Evolutionary conservation across 2,888 invertebrate genomes (phyloP).

Genomic region (Andrena praecox): DNA sequence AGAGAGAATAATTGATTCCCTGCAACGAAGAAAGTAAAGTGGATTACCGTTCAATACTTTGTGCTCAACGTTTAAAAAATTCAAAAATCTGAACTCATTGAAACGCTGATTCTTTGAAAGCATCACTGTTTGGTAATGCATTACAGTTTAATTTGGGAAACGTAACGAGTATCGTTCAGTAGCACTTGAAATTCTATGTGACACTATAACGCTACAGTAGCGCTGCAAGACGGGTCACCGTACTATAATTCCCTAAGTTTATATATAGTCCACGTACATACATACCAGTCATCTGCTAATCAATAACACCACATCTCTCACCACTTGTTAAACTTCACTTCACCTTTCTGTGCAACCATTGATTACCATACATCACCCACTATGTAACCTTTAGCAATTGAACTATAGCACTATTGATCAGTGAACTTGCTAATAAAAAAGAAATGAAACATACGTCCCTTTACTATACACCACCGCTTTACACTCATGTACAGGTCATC

Average conservation of each 20-base stretch:
- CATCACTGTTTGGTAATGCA: too few species aligned
- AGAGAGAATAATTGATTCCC: neutral
- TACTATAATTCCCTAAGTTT: neutral
- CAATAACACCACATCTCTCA: neutral
- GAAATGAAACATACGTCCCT: neutral
- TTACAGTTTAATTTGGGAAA: too few species aligned
- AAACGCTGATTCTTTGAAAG: too few species aligned
- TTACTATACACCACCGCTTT: neutral
- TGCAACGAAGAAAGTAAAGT: neutral
- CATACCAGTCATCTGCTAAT: neutral
- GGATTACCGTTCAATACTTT: neutral
- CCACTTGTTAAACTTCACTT: neutral
- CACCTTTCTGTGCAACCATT: neutral
- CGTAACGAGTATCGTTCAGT: too few species aligned
- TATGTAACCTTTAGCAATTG: neutral
- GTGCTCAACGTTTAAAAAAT: neutral
- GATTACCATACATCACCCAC: neutral
- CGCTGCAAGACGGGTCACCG: slow-evolving; percentile 1
- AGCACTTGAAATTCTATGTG: too few species aligned
- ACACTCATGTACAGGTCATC: neutral
- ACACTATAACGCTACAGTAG: neutral
- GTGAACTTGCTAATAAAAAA: neutral
- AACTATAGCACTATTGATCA: neutral
- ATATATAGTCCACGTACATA: neutral
- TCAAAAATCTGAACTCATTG: too few species aligned